Base-by-base conservation (phyloP, 2,888 invertebrate species). In the Plagiodera versicolora region DNA sequence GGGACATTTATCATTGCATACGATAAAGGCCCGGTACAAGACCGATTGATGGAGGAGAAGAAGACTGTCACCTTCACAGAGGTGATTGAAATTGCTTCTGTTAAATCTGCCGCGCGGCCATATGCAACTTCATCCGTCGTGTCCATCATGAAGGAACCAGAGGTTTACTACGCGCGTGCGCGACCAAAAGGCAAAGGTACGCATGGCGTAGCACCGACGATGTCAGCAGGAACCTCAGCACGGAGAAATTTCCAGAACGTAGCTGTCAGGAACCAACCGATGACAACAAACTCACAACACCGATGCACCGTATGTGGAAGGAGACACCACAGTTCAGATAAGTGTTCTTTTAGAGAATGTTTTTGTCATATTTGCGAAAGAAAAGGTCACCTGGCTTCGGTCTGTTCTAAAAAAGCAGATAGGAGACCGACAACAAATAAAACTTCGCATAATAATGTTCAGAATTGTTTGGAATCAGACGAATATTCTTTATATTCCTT, bases 1-100 rank as follows among this genome's bases (percentile, higher is more conserved):
- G 54, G 1, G 58, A 62, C 53, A 30, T 62, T 62, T 46, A 62
- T 62, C 24, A 39, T 63, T 18, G 58, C 47, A 8, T 49, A 50
- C 10, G 39, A 49, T 30, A 56, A 59, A 50, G 56, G 56, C 14
- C 45, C 28, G 11, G 20, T 59, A 0, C 44, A 45, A 52, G 59
- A 62, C 19, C 50, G 62, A 14, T 19, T 62, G 8, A 45, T 58
- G 18, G 52, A 62, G 16, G 50, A 57, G 17, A 55, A 50, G 17
- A 28, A 56, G 44, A 50, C 39, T 1, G 11, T 39, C 2, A 45
- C 19, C 6, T 56, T 59, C 18, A 45, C 49, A 47, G 24, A 18
- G 10, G 55, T 32, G 30, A 45, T 51, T n/a, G 55, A 52, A 11
- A 46, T 60, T 46, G 51, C 46, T 30, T 14, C 30, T 16, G 44